Evolutionary conservation across 2,888 invertebrate species (phyloP), one percentile per base, ranked within the genome.

Genomic region (Poecilus cupreus): DNA sequence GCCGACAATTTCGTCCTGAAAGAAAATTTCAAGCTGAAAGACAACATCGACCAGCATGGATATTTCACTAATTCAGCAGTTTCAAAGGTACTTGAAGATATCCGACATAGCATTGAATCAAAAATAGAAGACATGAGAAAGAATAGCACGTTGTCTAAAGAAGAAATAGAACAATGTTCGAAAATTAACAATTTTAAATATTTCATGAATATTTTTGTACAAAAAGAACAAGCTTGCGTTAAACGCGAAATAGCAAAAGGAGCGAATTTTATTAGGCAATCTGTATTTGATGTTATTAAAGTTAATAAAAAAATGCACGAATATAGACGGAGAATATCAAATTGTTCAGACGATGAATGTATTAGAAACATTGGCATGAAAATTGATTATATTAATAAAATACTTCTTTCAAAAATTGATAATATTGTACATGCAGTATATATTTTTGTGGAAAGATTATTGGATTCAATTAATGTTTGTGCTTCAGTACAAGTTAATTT

Each of bases 21-120:
- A 18, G 64, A 68, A 68, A n/a, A 68, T 18, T 13, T 37, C 1
- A n/a, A 37, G 11, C 37, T 68, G 32, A 32, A 22, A 22, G 11
- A n/a, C 16, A 37, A 68, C 37, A 18, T 68, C 13, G 5, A 18
- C 1, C 64, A 37, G 10, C 32, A 68, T 68, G 18, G 39, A 1
- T 8, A 68, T 4, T 37, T 37, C 2, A 68, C 64, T 3, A 32
- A 68, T 18, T 16, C 37, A 22, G 64, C 32, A 1, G 37, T 68
- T 39, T 16, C 10, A 10, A 37, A 68, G 11, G 32, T 68, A 37
- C 11, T 68, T 32, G 64, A 68, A 18, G 64, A 68, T 68, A 68
- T 68, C 18, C 32, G 32, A 6, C 8, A 68, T 13, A 68, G 16
- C 1, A 16, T 68, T 4, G 64, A 37, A 6, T 10, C 4, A 6